Conservation (phyloP, 2,113 vertebrate species). For the Struthio camelus region DNA sequence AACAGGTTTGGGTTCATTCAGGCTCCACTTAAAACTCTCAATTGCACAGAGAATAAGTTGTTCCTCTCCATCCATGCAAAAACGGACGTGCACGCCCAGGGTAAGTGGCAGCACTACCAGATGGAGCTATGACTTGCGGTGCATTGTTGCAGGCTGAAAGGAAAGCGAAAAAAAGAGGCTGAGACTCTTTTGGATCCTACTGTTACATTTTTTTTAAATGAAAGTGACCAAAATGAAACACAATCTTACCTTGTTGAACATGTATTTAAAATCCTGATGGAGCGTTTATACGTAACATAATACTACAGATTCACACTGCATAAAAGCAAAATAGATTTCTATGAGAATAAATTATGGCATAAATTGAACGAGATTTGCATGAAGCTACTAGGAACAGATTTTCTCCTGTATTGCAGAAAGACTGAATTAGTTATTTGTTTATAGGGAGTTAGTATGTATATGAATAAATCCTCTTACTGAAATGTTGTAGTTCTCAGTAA, state of each 20-base stretch:
- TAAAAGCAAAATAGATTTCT: not conserved
- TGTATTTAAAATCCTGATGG: not conserved
- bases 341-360: not conserved
- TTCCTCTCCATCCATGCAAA: not conserved
- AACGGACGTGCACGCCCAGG: not conserved
- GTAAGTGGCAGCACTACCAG: not conserved
- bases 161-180: not conserved
- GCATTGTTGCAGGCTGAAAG: not conserved
- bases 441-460: not conserved
- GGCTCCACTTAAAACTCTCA: not conserved
- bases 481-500: conserved; percentile 31
- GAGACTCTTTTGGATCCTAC: not conserved
- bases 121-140: not conserved
- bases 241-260: not conserved
- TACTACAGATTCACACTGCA: not conserved
- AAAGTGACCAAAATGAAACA: not conserved
- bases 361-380: not conserved
- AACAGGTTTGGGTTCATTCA: not conserved
- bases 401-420: not conserved
- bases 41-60: not conserved
- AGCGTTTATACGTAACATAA: not conserved
- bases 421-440: not conserved
- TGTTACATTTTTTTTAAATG: rapidly evolving
- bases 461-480: conserved; percentile 13
- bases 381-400: not conserved